These are phyloP conservation scores for Mus spicilegus DNA, from an alignment of 2,113 vertebrate species.

Conservation along the genomic window DNA sequence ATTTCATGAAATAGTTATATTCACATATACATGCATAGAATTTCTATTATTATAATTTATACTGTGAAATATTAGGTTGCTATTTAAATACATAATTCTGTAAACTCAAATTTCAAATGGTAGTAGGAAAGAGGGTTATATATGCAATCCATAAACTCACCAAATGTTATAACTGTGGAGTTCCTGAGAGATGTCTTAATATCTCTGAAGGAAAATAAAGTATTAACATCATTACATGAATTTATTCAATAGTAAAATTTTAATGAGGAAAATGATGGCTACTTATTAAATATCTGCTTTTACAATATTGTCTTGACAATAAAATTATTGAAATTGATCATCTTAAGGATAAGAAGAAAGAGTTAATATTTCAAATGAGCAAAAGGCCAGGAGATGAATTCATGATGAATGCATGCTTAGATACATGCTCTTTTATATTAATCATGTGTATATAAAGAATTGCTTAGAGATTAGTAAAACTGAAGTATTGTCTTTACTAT, in stretches of 20 bases:
- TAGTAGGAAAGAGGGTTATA: not conserved
- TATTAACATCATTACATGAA: not conserved
- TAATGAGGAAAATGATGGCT: not conserved
- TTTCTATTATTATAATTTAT: not conserved
- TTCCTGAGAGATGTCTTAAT: slow-evolving; percentile 47
- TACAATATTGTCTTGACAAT: not conserved
- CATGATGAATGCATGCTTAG: not conserved
- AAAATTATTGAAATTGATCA: not conserved
- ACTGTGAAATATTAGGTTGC: slow-evolving; percentile 20
- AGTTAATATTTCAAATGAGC: slow-evolving; percentile 1
- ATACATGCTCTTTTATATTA: not conserved
- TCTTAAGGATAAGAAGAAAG: not conserved
- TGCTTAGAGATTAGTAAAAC: not conserved
- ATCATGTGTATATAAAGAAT: not conserved
- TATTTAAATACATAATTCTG: slow-evolving; percentile 5
- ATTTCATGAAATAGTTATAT: not conserved
- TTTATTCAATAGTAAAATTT: not conserved
- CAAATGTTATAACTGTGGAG: slow-evolving; percentile 23
- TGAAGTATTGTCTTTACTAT: not conserved
- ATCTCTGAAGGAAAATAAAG: slow-evolving; percentile 49
- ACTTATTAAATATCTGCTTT: not conserved
- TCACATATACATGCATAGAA: not conserved
- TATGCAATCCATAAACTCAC: slow-evolving; percentile 52
- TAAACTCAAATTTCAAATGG: not conserved
- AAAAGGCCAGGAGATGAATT: slow-evolving; percentile 10